Base-by-base conservation (phyloP, 2,113 vertebrate species). In the Piprites chloris region DNA sequence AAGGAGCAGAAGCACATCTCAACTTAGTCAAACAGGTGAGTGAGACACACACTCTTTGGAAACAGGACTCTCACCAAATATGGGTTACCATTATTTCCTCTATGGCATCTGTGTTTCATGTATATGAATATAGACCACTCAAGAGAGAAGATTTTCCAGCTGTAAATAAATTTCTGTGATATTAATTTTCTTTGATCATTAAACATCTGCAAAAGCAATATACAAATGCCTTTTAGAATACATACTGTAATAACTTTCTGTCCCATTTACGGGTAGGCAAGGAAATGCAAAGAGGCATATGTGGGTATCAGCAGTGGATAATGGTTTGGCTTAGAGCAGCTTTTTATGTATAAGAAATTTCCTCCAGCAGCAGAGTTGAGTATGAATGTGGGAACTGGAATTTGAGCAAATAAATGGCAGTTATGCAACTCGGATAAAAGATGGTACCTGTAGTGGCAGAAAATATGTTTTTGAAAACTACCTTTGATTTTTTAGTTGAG, bases 11-110 rank as follows among this genome's bases (percentile, higher is more conserved):
- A 99, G 99, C 98, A 99, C 99, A 59, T 99, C 99, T 6, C 99
- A 99, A 44, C 99, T 99, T 96, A 99, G 98, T 77, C 99, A 99
- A 84, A 99, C 99, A 62, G 99, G 99, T 99, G 97, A 98, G 99
- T 98, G 83, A 58, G 35, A 50, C 21, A 56, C 73, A 26, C 15
- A 4, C 59, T 62, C 7, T 61, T 53, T 1, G 69, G 71, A 65
- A 69, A 49, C 55, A 89, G 93, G 90, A 77, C 37, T 55, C n/a
- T 75, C n/a, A 39, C 55, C 83, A 63, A 37, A 49, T 4, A 0
- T 42, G 49, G 39, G 50, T 75, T 78, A 15, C 69, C 44, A 3
- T 87, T 49, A 65, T 76, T 92, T 85, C 58, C 61, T 53, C 87
- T 33, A 55, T 71, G 37, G 61, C 42, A 56, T 74, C 20, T 63